phyloP scores from a whole-genome alignment of 1,140 invertebrate genomes.

The Pseudomyrmex gracilis region DNA sequence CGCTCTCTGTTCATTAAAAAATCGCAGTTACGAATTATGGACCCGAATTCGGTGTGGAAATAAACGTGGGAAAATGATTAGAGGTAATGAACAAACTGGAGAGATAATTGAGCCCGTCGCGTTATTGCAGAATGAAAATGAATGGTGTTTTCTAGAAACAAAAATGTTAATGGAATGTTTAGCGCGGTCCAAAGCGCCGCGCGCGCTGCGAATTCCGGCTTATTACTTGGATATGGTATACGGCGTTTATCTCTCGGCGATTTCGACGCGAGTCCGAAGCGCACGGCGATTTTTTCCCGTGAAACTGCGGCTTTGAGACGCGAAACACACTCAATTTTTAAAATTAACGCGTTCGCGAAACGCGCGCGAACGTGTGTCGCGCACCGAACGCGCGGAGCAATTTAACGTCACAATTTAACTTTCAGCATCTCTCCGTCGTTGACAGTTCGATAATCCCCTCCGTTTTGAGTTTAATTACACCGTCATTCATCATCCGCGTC shows the following conservation, averaged over 20 bases:
- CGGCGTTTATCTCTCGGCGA: no score
- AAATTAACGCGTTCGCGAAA: no score
- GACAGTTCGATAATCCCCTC: constrained; percentile 2
- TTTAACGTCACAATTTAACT: neutral
- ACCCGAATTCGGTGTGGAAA: neutral
- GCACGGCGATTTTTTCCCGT: no score
- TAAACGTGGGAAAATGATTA: constrained; percentile 39
- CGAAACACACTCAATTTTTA: no score
- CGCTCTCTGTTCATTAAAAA: constrained; percentile 22
- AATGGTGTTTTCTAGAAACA: neutral
- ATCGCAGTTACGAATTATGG: constrained; percentile 24
- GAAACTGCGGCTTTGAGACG: no score
- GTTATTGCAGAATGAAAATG: constrained; percentile 41
- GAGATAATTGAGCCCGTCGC: constrained; percentile 26
- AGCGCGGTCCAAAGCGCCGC: neutral
- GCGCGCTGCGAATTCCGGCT: neutral
- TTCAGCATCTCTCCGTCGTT: neutral
- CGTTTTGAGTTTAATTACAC: constrained; percentile 17
- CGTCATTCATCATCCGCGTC: constrained; percentile 22
- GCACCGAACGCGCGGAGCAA: neutral
- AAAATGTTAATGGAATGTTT: constrained; percentile 46
- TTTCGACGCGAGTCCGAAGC: no score
- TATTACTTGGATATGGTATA: constrained; percentile 20
- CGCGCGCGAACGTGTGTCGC: no score
- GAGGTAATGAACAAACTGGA: constrained; percentile 32